These are phyloP conservation scores for Cydia splendana DNA, from an alignment of 1,140 invertebrate genomes.

Conservation along the genomic window DNA sequence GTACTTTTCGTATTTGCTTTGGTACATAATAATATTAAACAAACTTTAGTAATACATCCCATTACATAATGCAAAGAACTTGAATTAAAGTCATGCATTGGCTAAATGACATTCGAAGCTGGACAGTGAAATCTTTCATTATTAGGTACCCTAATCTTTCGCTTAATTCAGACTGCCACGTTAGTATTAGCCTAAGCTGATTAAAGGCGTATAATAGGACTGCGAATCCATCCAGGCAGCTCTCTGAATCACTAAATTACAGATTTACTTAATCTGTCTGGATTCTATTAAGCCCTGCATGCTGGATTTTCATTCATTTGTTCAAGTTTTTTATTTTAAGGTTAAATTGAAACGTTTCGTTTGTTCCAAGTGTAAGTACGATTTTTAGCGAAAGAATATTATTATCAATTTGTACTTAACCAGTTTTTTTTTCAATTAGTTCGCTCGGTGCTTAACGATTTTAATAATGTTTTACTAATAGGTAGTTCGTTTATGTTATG, in stretches of 20 bases:
- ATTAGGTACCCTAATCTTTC: neutral
- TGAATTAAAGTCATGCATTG: neutral
- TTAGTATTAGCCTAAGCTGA: slow-evolving; percentile 37
- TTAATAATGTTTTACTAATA: no score
- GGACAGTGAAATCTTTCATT: slow-evolving; percentile 39
- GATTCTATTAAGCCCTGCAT: slow-evolving; percentile 29
- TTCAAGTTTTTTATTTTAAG: slow-evolving; percentile 9
- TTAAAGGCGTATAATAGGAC: slow-evolving; percentile 35
- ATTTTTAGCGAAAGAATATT: slow-evolving; percentile 34
- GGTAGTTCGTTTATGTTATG: no score
- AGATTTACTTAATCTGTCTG: slow-evolving; percentile 36
- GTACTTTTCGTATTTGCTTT: no score
- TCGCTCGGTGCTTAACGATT: no score
- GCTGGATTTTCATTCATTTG: slow-evolving; percentile 5
- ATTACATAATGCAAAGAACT: neutral
- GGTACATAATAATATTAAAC: no score
- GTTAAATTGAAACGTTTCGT: neutral
- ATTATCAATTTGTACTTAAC: neutral
- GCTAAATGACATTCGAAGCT: slow-evolving; percentile 1
- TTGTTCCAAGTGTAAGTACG: slow-evolving; percentile 39
- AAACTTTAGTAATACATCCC: neutral
- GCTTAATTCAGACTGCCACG: slow-evolving; percentile 29
- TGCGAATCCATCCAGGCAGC: slow-evolving; percentile 20
- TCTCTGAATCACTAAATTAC: slow-evolving; percentile 37
- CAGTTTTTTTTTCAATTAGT: no score